These are phyloP conservation scores for Conus betulinus DNA, from an alignment of 1,140 invertebrate genomes.

Conservation along the genomic window DNA sequence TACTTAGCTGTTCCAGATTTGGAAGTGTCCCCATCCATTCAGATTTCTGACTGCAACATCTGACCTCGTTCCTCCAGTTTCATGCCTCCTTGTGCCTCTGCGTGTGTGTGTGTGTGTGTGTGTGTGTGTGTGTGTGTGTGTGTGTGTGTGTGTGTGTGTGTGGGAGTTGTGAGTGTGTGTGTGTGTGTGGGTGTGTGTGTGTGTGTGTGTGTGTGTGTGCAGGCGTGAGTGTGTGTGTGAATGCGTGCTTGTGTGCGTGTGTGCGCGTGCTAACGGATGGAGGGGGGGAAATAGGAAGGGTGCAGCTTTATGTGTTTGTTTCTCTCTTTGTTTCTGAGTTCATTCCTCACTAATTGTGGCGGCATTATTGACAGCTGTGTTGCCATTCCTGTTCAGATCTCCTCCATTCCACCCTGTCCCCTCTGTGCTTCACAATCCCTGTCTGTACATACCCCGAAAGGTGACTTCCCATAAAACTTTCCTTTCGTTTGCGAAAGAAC, in stretches of 20 bases:
- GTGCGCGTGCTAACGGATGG: background rate
- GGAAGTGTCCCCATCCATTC: too few relatives aligned
- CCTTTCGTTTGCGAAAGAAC: too few relatives aligned
- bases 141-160: background rate
- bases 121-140: too few relatives aligned
- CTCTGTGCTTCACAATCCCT: background rate
- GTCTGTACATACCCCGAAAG: too few relatives aligned
- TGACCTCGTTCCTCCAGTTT: too few relatives aligned
- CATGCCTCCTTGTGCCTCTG: too few relatives aligned
- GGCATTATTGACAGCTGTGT: too few relatives aligned
- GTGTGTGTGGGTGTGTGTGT: background rate
- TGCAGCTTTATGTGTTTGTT: background rate
- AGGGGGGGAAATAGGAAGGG: too few relatives aligned
- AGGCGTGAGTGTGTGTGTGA: background rate
- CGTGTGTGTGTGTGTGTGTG: too few relatives aligned
- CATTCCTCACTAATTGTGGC: background rate
- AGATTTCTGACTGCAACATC: too few relatives aligned
- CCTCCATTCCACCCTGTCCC: background rate
- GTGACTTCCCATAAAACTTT: too few relatives aligned
- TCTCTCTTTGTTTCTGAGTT: slow-evolving; percentile 27
- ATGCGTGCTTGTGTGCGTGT: background rate
- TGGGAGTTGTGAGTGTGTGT: background rate
- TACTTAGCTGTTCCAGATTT: too few relatives aligned
- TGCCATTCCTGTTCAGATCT: background rate
- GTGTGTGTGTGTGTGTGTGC: background rate